Evolutionary conservation across 2,113 vertebrate genomes (phyloP).

Genomic region (Pycnonotus jocosus): DNA sequence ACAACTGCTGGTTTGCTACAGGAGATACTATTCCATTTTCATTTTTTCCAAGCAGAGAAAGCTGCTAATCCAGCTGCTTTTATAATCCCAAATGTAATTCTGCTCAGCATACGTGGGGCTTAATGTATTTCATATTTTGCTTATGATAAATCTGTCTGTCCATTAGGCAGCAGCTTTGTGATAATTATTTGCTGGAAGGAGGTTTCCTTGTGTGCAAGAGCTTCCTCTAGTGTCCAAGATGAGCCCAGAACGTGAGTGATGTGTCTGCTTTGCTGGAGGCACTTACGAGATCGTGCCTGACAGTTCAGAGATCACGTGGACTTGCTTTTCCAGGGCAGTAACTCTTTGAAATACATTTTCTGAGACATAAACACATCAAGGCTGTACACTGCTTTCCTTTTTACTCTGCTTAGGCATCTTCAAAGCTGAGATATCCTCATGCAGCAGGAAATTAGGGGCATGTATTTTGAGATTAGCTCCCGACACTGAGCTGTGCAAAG

Average conservation of each 20-base stretch:
- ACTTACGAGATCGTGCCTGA: neutral
- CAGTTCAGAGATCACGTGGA: slow-evolving; percentile 18
- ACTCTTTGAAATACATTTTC: slow-evolving; percentile 34
- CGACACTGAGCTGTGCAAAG: neutral
- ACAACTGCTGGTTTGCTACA: slow-evolving; percentile 4
- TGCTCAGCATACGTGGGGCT: neutral
- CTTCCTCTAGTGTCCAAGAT: slow-evolving; percentile 43
- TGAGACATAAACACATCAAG: slow-evolving; percentile 12
- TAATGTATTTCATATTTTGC: slow-evolving; percentile 31
- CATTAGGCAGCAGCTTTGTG: neutral
- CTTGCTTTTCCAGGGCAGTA: slow-evolving; percentile 24
- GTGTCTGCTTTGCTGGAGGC: neutral
- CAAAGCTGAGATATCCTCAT: neutral
- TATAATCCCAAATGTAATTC: slow-evolving; percentile 13
- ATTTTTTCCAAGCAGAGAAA: slow-evolving; percentile 20
- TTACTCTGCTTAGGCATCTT: neutral
- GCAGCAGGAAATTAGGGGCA: neutral
- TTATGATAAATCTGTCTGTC: neutral
- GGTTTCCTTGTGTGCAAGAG: slow-evolving; percentile 19
- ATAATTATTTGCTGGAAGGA: neutral
- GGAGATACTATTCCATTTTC: neutral
- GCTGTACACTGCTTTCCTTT: neutral
- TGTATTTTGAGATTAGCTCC: neutral
- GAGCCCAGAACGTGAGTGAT: neutral
- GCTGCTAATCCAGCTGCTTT: slow-evolving; percentile 45